Evolutionary conservation across 2,888 invertebrate genomes (phyloP).

Genomic region (Itoplectis maculator): DNA sequence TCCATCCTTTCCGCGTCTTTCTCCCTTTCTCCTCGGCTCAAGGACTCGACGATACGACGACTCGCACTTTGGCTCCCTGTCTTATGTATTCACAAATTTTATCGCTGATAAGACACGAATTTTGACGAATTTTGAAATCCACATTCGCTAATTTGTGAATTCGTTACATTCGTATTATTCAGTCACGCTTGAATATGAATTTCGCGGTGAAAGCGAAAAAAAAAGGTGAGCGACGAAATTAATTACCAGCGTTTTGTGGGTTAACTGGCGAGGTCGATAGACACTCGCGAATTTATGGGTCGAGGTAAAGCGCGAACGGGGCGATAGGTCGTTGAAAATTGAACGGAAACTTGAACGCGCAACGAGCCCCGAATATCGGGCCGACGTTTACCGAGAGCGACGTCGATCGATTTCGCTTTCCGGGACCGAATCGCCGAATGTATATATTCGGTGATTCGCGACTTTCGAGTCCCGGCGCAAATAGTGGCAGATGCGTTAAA

Average conservation of each 20-base stretch:
- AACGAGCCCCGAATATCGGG: constrained; percentile 40
- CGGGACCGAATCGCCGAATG: constrained; percentile 64
- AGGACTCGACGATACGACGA: constrained; percentile 66
- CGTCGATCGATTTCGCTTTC: constrained; percentile 54
- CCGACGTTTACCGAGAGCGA: constrained; percentile 38
- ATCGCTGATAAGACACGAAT: no score
- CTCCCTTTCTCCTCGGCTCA: constrained; percentile 59
- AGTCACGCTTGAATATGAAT: neutral
- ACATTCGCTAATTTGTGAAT: neutral
- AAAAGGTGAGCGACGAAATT: neutral
- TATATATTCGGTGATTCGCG: constrained; percentile 67
- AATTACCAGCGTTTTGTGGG: neutral
- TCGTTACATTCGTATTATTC: neutral
- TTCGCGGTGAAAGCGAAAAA: neutral
- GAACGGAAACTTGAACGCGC: constrained; percentile 14
- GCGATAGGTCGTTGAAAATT: constrained; percentile 31
- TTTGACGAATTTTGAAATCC: neutral
- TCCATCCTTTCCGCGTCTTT: constrained; percentile 63
- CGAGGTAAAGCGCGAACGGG: neutral
- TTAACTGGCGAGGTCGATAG: neutral
- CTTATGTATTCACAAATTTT: constrained; percentile 15
- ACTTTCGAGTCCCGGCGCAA: constrained; percentile 48
- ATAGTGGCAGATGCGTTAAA: constrained; percentile 78
- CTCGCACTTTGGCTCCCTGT: constrained; percentile 14
- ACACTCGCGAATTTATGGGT: neutral